Evolutionary conservation across 2,113 vertebrate species (phyloP).

Genomic region (Coptodon bakossiorum): DNA sequence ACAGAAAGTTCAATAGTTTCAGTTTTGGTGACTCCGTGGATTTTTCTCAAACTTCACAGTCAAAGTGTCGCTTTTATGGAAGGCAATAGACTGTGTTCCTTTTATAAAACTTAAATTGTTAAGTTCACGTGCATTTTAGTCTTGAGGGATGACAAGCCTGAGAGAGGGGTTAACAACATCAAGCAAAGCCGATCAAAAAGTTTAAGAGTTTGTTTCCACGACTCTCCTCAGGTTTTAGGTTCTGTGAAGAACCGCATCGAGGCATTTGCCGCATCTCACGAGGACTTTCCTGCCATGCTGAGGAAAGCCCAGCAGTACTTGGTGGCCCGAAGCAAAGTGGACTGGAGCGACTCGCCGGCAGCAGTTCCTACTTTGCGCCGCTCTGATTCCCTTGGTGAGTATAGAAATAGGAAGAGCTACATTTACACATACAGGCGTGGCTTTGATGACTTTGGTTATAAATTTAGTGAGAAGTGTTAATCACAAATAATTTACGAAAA

Average conservation of each 20-base stretch:
- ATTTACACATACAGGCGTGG: background rate
- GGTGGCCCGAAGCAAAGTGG: conserved; percentile 84
- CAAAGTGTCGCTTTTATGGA: background rate
- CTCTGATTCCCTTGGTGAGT: conserved; percentile 81
- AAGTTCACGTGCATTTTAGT: too few species aligned
- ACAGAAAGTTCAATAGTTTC: background rate
- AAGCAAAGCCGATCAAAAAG: background rate
- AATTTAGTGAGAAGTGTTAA: background rate
- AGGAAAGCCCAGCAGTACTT: conserved; percentile 91
- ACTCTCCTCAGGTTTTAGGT: conserved; percentile 80
- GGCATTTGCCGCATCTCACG: conserved; percentile 83
- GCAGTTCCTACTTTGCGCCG: conserved; percentile 74
- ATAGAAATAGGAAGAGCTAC: background rate
- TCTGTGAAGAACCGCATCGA: conserved; percentile 96
- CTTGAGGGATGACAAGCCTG: background rate
- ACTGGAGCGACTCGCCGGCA: conserved; percentile 76
- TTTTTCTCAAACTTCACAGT: background rate
- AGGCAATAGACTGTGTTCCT: background rate
- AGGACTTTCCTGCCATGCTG: conserved; percentile 88
- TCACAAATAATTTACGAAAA: background rate
- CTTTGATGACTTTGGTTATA: background rate
- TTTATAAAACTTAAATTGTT: background rate
- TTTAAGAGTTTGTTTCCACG: background rate
- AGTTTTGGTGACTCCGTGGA: fast-evolving
- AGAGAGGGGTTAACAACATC: background rate